Base-by-base conservation (phyloP, 2,888 invertebrate genomes). In the Caenorhabditis uteleia region DNA sequence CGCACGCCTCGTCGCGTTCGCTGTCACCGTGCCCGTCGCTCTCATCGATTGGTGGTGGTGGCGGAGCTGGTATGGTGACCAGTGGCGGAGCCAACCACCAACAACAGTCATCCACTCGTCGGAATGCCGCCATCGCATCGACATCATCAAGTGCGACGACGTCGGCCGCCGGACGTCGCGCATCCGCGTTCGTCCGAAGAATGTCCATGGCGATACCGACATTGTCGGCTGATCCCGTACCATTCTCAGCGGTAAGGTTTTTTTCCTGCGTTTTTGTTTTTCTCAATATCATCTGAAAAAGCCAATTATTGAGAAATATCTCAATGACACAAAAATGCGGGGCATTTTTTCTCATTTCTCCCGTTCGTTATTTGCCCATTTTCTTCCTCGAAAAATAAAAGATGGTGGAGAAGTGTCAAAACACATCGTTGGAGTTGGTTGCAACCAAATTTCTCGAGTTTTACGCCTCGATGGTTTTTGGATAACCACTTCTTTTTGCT, bases 191-290 rank as follows among this genome's bases (percentile, higher is more conserved):
- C 50, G 78, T 80, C 6, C 61, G 80, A 6, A 62, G 79, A 18
- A 74, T 80, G 68, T 77, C 77, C 26, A 77, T 78, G 77, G 79
- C 79, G 18, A 80, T 80, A 55, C 80, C 80, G 42, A 71, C 77
- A 29, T 66, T 80, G 38, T 72, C 78, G 10, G 70, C 71, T 6
- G 80, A 80, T 55, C 79, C 79, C 4, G 68, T 78, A 7, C 79
- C 75, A 34, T 68, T 76, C 26, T 67, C 74, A 33, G 70, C 70
- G 66, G 76, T 74, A 57, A 64, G 73, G 66, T 53, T 16, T 2
- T 20, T 6, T 26, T 44, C 8, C n/a, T n/a, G n/a, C n/a, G n/a
- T n/a, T n/a, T n/a, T n/a, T n/a, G n/a, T n/a, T n/a, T n/a, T n/a
- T n/a, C n/a, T n/a, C n/a, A n/a, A n/a, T n/a, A n/a, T n/a, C n/a